A percentile compares a stretch with the other conserved stretches of the same genome.
Conservation (phyloP, 2,888 invertebrate species). For the Margaritifera margaritifera region DNA sequence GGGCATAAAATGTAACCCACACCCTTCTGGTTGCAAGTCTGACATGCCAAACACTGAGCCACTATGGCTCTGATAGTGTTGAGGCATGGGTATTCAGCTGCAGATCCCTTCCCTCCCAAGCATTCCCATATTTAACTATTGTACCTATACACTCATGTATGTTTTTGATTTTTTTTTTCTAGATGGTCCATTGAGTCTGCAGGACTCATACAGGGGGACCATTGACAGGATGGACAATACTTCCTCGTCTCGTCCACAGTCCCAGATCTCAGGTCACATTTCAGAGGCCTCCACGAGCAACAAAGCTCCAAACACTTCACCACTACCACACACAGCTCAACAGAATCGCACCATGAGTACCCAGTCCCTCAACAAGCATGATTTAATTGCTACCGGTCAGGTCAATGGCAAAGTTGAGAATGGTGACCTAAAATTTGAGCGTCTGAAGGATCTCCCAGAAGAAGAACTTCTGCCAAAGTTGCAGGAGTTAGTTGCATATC, state of each 20-base stretch:
- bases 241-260: not conserved
- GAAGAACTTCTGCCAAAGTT: slow-evolving; percentile 54
- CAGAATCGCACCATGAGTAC: slow-evolving; percentile 17
- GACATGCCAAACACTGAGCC: no score
- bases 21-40: no score
- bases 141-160: no score
- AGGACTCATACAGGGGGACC: slow-evolving; percentile 42
- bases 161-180: slow-evolving; percentile 14
- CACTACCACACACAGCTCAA: slow-evolving; percentile 10
- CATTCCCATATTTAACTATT: no score
- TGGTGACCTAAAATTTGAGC: slow-evolving; percentile 21
- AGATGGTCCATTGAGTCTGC: slow-evolving; percentile 64
- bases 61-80: no score
- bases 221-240: slow-evolving; percentile 15
- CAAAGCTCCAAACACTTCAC: not conserved
- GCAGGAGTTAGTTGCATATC: slow-evolving; percentile 49
- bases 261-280: not conserved
- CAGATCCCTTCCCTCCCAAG: no score
- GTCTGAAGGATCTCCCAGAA: slow-evolving; percentile 42
- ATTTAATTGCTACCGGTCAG: slow-evolving; percentile 14
- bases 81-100: no score
- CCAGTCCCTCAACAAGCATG: slow-evolving; percentile 26
- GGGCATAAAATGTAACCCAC: no score
- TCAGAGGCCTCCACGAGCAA: not conserved
- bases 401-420: slow-evolving; percentile 2